Conservation (phyloP, 2,113 vertebrate species). For the Neoarius graeffei region DNA sequence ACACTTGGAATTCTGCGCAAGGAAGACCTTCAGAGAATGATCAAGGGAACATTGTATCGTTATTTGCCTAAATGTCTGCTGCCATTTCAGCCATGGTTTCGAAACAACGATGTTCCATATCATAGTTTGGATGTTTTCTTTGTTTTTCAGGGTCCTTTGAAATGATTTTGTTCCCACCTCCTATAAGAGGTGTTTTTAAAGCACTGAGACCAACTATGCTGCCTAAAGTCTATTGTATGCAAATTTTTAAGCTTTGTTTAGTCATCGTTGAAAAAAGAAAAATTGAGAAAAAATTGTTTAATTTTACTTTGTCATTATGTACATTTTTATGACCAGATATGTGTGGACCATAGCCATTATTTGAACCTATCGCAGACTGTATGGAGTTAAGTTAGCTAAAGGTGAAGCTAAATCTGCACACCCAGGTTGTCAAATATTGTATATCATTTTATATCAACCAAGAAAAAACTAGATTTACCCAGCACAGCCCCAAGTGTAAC, state of each 20-base stretch:
- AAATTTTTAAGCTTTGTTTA: slow-evolving; percentile 46
- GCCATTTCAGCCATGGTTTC: slow-evolving; percentile 65
- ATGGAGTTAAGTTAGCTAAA: slow-evolving; percentile 25
- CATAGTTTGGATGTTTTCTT: slow-evolving; percentile 61
- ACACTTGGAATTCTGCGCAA: slow-evolving; percentile 1
- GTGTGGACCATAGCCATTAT: slow-evolving; percentile 74
- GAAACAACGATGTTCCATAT: slow-evolving; percentile 56
- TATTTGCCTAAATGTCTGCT: slow-evolving; percentile 67
- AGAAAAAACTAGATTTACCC: background rate
- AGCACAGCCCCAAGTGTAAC: background rate
- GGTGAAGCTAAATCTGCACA: background rate
- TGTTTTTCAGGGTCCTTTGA: slow-evolving; percentile 32
- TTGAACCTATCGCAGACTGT: slow-evolving; percentile 64
- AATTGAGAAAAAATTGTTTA: slow-evolving; percentile 60
- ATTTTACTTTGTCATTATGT: slow-evolving; percentile 59
- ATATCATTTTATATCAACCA: background rate
- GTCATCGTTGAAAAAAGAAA: slow-evolving; percentile 41
- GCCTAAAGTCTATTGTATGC: slow-evolving; percentile 66
- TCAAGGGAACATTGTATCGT: slow-evolving; percentile 51
- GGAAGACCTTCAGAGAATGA: slow-evolving; percentile 50
- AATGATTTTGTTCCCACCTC: slow-evolving; percentile 51
- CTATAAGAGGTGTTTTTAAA: slow-evolving; percentile 70
- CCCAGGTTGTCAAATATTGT: background rate
- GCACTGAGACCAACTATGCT: slow-evolving; percentile 77
- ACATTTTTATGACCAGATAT: slow-evolving; percentile 55